phyloP scores from a whole-genome alignment of 2,888 invertebrate species.

The Trachelus tabidus region DNA sequence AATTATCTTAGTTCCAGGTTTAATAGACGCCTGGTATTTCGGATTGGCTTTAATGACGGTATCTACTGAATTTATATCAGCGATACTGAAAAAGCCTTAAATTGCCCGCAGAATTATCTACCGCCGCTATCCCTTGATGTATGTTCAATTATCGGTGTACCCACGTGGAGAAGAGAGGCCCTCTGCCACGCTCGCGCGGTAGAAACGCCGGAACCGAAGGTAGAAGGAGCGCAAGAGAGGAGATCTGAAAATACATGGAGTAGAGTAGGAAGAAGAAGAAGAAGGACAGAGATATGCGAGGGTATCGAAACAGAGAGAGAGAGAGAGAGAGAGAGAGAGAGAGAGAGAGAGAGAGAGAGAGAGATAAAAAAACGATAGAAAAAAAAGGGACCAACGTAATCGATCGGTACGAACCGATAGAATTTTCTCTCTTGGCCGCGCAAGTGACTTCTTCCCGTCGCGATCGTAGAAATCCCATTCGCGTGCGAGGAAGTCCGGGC shows the following conservation, averaged over 20 bases:
- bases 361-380: neutral
- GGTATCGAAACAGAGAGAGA: neutral
- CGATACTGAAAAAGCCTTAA: slow-evolving; percentile 35
- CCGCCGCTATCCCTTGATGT: slow-evolving; percentile 42
- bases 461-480: neutral
- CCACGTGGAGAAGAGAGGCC: neutral
- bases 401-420: neutral
- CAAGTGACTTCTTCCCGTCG: neutral
- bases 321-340: too few relatives aligned
- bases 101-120: slow-evolving; percentile 50
- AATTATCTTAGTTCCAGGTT: slow-evolving; percentile 62
- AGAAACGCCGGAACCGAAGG: neutral
- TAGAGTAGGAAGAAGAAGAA: neutral
- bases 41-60: slow-evolving; percentile 62
- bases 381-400: neutral
- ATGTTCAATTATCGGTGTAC: slow-evolving; percentile 52
- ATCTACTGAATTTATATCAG: slow-evolving; percentile 62
- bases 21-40: slow-evolving; percentile 64
- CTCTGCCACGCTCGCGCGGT: neutral
- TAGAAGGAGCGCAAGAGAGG: neutral
- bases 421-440: neutral
- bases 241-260: neutral
- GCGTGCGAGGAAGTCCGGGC: neutral
- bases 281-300: too few relatives aligned
- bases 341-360: too few relatives aligned